A percentile compares a stretch with the other conserved stretches of the same genome.
phyloP scores from a whole-genome alignment of 2,113 vertebrate species.

The Lanius ludovicianus region DNA sequence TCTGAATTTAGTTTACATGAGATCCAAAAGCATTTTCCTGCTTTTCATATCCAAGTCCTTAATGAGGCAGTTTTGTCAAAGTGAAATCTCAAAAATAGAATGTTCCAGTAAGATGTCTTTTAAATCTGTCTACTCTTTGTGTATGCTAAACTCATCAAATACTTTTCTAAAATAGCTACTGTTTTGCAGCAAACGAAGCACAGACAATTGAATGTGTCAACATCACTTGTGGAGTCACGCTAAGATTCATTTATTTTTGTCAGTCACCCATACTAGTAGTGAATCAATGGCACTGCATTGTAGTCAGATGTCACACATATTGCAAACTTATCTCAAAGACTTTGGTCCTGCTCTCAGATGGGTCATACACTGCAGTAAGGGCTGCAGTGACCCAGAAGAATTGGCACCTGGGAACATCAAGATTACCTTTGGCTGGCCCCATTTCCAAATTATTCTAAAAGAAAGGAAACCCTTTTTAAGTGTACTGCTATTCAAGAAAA shows the following conservation, averaged over 20 bases:
- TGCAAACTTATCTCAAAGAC: background rate
- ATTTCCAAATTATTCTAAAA: background rate
- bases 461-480: background rate
- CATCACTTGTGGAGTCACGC: conserved; percentile 34
- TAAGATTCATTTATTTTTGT: conserved; percentile 58
- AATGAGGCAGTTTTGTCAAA: conserved; percentile 66
- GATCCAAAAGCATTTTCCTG: conserved; percentile 42
- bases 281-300: conserved; percentile 34
- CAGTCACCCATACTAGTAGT: conserved; percentile 50
- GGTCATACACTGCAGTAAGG: background rate
- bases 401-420: background rate
- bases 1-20: conserved; percentile 62
- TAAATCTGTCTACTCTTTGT: conserved; percentile 62
- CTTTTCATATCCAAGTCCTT: conserved; percentile 57
- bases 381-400: background rate
- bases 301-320: background rate
- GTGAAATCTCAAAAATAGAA: conserved; percentile 66
- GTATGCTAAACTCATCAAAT: conserved; percentile 62
- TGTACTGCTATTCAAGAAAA: background rate
- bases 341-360: background rate
- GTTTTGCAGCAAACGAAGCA: conserved; percentile 62
- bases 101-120: conserved; percentile 60
- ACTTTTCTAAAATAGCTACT: conserved; percentile 68
- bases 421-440: background rate
- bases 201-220: conserved; percentile 68